Evolutionary conservation across 2,113 vertebrate species (phyloP).

Genomic region (Forbesichthys papilliferus): DNA sequence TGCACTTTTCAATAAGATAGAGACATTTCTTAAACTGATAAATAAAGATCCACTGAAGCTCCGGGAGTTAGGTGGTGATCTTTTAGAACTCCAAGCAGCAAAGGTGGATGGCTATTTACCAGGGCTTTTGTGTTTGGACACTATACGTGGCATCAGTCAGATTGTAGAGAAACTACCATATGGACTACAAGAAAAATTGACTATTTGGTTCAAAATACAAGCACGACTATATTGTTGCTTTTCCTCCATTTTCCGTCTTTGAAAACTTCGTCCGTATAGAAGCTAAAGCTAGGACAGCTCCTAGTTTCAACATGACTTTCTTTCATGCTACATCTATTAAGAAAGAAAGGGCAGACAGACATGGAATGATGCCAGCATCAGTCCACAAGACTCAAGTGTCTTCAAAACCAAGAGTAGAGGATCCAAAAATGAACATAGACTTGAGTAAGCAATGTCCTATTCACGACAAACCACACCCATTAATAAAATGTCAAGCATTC

Average conservation of each 20-base stretch:
- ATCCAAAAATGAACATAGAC: not conserved
- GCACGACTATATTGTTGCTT: slow-evolving; percentile 16
- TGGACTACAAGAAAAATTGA: not conserved
- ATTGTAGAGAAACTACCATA: slow-evolving; percentile 16
- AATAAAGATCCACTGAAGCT: not conserved
- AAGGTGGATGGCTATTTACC: slow-evolving; percentile 2
- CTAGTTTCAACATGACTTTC: slow-evolving; percentile 14
- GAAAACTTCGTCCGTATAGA: slow-evolving; percentile 17
- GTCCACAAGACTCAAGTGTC: not conserved
- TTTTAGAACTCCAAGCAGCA: slow-evolving; percentile 6
- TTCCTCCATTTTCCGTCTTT: slow-evolving; percentile 26
- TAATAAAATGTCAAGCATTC: not conserved
- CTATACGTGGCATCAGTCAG: not conserved
- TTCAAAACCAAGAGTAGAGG: not conserved
- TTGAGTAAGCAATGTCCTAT: no score
- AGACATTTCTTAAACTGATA: not conserved
- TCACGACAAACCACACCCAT: no score
- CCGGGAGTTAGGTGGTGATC: slow-evolving; percentile 2
- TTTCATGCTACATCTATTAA: not conserved
- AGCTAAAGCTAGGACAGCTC: slow-evolving; percentile 22
- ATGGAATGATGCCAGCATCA: not conserved
- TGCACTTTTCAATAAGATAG: not conserved
- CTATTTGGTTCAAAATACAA: slow-evolving; percentile 20
- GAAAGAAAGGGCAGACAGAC: not conserved
- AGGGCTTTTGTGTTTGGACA: not conserved